Conservation (phyloP, 1,140 invertebrate species). For the Aradophagus sp. region DNA sequence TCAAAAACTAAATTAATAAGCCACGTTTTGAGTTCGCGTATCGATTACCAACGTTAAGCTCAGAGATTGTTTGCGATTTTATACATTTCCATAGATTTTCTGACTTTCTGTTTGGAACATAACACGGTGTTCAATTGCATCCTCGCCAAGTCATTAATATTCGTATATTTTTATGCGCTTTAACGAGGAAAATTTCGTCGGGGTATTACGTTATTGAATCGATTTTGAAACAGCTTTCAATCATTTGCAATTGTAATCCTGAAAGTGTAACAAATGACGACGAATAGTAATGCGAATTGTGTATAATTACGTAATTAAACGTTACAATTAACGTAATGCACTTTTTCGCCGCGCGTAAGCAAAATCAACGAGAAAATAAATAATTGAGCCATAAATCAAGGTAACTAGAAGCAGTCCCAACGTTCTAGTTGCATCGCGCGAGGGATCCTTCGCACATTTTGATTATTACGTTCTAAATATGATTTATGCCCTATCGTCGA, state of each 20-base stretch:
- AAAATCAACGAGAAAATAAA: conserved; percentile 17
- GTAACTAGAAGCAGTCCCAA: conserved; percentile 5
- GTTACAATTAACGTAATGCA: conserved; percentile 32
- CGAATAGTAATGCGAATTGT: conserved; percentile 18
- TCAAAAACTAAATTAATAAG: no score
- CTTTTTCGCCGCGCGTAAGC: conserved; percentile 19
- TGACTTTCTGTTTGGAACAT: no score
- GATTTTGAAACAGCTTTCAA: conserved; percentile 23
- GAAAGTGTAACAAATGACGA: conserved; percentile 2
- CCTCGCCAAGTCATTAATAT: no score
- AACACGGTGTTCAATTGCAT: no score
- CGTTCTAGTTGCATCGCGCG: conserved; percentile 12
- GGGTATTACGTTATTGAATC: no score
- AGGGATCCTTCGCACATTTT: conserved; percentile 11
- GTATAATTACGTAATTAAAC: conserved; percentile 30
- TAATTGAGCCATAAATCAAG: conserved; percentile 37
- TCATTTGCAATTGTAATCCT: conserved; percentile 6
- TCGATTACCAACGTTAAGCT: no score
- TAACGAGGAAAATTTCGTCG: no score
- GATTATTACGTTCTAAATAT: conserved; percentile 30
- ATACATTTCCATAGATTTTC: no score
- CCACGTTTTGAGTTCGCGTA: no score
- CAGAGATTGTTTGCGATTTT: no score
- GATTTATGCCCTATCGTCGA: conserved; percentile 29
- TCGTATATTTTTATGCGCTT: no score